These are phyloP conservation scores for Cisticola juncidis DNA, from an alignment of 2,113 vertebrate species.

Conservation along the genomic window DNA sequence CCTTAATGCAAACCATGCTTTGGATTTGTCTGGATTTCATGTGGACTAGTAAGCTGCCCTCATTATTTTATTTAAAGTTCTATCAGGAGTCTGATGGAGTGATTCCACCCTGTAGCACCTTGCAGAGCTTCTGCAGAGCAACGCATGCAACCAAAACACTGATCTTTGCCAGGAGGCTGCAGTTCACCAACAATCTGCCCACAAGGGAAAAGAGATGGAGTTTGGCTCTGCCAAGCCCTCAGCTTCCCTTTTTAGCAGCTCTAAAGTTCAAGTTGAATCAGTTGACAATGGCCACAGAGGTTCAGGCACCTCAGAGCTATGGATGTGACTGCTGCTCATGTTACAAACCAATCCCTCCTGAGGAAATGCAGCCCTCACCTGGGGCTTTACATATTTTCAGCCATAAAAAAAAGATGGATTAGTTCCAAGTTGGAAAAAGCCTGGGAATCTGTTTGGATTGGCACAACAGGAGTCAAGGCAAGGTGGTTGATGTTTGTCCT, in stretches of 20 bases:
- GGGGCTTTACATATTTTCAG: background rate
- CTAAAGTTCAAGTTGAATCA: background rate
- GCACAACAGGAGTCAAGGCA: background rate
- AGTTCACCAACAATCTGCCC: background rate
- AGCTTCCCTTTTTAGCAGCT: background rate
- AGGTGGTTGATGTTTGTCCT: background rate
- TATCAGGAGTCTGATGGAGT: background rate
- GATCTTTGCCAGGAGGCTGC: background rate
- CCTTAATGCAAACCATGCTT: background rate
- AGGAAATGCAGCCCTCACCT: background rate
- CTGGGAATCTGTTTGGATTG: background rate
- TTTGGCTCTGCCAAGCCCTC: background rate
- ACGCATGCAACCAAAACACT: background rate
- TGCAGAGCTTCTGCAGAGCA: background rate
- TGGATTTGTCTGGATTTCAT: background rate
- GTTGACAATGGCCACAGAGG: background rate
- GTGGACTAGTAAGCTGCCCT: background rate
- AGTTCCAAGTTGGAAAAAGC: background rate
- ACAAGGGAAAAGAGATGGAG: background rate
- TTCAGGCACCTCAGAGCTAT: background rate
- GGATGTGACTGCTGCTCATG: background rate
- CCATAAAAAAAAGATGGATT: background rate
- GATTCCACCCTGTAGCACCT: background rate
- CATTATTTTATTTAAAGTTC: background rate
- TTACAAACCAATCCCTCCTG: background rate